These are phyloP conservation scores for Nannoperca obscura DNA, from an alignment of 2,797 vertebrate species.

Conservation along the genomic window DNA sequence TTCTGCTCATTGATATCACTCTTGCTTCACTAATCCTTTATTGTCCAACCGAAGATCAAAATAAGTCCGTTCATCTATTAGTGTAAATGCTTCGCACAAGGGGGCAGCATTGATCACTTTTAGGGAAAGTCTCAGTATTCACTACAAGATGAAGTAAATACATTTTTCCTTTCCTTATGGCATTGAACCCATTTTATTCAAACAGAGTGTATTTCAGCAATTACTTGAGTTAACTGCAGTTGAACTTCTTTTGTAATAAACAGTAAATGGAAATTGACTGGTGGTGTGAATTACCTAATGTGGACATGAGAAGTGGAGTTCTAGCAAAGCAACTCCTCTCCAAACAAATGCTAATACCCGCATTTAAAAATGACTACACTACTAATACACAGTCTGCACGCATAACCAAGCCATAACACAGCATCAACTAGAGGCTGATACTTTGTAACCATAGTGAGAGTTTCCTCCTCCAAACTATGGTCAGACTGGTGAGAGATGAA, in stretches of 20 bases:
- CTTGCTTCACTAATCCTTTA: neutral
- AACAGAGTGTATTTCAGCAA: neutral
- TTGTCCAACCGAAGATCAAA: neutral
- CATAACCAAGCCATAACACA: neutral
- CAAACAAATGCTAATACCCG: neutral
- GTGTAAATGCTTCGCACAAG: conserved; percentile 42
- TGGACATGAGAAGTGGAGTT: neutral
- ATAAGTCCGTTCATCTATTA: conserved; percentile 6
- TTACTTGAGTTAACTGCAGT: neutral
- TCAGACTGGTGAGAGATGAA: neutral
- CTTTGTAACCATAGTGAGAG: neutral
- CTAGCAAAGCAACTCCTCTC: neutral
- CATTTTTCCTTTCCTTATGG: neutral
- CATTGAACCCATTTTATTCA: neutral
- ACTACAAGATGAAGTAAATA: neutral
- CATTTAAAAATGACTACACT: neutral
- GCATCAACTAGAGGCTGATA: neutral
- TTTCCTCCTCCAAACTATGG: neutral
- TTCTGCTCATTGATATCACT: neutral
- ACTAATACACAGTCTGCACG: neutral
- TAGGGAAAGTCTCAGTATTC: neutral
- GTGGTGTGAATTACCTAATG: neutral
- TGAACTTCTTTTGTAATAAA: neutral
- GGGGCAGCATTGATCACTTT: conserved; percentile 50
- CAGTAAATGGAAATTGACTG: neutral